These are phyloP conservation scores for Axea sp. DNA, from an alignment of 2,888 invertebrate species.

Conservation along the genomic window DNA sequence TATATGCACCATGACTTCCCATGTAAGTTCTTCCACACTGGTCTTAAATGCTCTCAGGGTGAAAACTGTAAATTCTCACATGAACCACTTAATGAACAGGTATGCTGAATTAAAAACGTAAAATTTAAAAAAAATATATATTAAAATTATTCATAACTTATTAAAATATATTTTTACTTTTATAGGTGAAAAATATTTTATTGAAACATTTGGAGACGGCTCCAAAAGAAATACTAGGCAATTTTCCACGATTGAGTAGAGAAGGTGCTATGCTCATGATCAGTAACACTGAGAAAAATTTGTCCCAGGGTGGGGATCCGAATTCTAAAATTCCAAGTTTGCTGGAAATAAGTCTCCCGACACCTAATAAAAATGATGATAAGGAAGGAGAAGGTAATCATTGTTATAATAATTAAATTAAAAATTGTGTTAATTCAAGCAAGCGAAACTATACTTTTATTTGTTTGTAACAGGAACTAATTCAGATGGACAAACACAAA, in stretches of 20 bases:
- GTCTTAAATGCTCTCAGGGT: constrained; percentile 88
- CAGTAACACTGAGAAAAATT: constrained; percentile 74
- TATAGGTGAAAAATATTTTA: constrained; percentile 78
- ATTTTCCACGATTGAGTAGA: constrained; percentile 90
- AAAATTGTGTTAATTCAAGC: too few relatives aligned
- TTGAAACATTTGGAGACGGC: constrained; percentile 91
- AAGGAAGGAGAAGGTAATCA: constrained; percentile 75
- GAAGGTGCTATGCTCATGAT: constrained; percentile 85
- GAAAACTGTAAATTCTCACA: constrained; percentile 98
- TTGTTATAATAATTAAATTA: too few relatives aligned
- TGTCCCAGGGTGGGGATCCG: constrained; percentile 71
- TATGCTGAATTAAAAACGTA: too few relatives aligned
- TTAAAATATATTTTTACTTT: constrained; percentile 8
- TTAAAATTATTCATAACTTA: background rate
- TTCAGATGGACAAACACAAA: constrained; percentile 66
- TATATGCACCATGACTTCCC: constrained; percentile 99
- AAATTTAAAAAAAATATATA: background rate
- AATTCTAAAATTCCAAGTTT: constrained; percentile 77
- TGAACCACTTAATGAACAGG: constrained; percentile 90
- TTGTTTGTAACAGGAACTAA: constrained; percentile 3
- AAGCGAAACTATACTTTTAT: too few relatives aligned
- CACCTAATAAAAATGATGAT: constrained; percentile 65
- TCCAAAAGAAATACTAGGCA: constrained; percentile 94
- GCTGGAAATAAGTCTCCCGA: constrained; percentile 77
- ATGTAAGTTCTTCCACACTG: constrained; percentile 97